phyloP scores from a whole-genome alignment of 2,888 invertebrate genomes.

The Eristalis intricaria region DNA sequence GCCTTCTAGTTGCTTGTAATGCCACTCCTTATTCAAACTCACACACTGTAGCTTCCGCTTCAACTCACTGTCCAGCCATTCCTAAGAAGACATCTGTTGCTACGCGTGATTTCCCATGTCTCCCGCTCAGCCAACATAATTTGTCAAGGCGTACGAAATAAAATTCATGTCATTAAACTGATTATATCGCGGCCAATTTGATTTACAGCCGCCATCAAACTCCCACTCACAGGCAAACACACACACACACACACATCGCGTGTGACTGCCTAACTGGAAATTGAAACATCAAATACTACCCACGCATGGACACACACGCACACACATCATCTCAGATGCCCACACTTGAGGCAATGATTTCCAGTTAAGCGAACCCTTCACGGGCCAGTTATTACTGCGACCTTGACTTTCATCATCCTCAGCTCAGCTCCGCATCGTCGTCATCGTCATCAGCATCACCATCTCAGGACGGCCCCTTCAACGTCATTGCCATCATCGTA shows the following conservation, averaged over 20 bases:
- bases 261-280: slow-evolving; percentile 11
- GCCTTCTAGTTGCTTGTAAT: too few relatives aligned
- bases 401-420: slow-evolving; percentile 51
- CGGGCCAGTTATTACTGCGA: slow-evolving; percentile 33
- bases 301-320: not conserved
- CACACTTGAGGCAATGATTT: slow-evolving; percentile 11
- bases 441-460: slow-evolving; percentile 8
- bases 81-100: not conserved
- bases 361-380: slow-evolving; percentile 15
- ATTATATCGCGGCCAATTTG: not conserved
- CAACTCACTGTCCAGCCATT: too few relatives aligned
- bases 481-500: slow-evolving; percentile 2
- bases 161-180: not conserved
- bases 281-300: slow-evolving; percentile 21
- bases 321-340: not conserved
- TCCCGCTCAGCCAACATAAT: not conserved
- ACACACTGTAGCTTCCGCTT: too few relatives aligned
- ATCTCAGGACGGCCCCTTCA: slow-evolving; percentile 32
- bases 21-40: too few relatives aligned
- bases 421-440: not conserved
- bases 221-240: not conserved
- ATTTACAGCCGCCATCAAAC: not conserved
- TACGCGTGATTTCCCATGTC: not conserved
- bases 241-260: not conserved
- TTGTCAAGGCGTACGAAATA: not conserved